Conservation (phyloP, 2,113 vertebrate genomes). For the Melanerpes formicivorus region DNA sequence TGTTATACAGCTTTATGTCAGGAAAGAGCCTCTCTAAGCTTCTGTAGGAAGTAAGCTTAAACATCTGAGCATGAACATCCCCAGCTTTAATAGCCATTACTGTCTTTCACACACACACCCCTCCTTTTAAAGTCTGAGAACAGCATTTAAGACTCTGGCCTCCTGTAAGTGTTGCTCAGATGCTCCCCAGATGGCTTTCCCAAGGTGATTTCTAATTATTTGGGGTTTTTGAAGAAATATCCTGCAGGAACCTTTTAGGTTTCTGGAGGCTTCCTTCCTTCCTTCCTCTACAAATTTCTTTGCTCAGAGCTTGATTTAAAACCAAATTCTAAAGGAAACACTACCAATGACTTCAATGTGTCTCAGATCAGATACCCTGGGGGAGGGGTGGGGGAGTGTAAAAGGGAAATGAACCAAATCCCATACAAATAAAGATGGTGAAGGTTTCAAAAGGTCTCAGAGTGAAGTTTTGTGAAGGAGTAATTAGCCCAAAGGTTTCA, state of each 20-base stretch:
- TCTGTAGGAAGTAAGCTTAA: constrained; percentile 2
- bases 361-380: not conserved
- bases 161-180: not conserved
- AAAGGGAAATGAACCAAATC: not conserved
- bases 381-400: not conserved
- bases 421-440: not conserved
- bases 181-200: constrained; percentile 43
- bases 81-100: constrained; percentile 36
- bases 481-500: constrained; percentile 15
- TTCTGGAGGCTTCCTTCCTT: constrained; percentile 18
- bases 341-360: constrained; percentile 23
- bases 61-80: not conserved
- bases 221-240: not conserved
- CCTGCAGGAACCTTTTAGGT: not conserved
- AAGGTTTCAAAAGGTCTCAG: constrained; percentile 15
- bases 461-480: not conserved
- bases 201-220: constrained; percentile 28
- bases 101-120: not conserved
- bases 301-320: constrained; percentile 15
- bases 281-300: constrained; percentile 40
- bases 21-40: not conserved
- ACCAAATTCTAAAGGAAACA: constrained; percentile 25
- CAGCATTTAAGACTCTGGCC: not conserved
- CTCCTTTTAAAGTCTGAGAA: not conserved
- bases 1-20: constrained; percentile 5